phyloP scores from a whole-genome alignment of 2,113 vertebrate genomes.

The Microcebus murinus region DNA sequence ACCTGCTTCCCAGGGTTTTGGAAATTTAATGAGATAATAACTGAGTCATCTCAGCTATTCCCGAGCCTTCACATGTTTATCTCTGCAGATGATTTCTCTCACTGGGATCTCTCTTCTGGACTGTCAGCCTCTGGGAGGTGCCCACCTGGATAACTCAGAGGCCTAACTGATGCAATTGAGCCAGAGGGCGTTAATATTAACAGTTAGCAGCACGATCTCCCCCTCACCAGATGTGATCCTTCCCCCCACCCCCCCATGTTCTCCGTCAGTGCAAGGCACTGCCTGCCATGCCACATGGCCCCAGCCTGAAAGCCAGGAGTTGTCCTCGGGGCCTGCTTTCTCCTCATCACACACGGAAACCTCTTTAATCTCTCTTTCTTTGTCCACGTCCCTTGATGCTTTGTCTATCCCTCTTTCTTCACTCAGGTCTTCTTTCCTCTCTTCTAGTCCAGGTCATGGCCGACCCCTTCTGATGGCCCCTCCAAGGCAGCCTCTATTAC shows the following conservation, averaged over 20 bases:
- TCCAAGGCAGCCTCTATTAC: neutral
- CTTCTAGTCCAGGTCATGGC: too few species aligned
- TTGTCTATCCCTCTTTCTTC: neutral
- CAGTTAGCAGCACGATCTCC: neutral
- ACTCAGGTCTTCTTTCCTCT: neutral
- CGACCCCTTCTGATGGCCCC: neutral
- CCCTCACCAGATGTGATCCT: neutral
- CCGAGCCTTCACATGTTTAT: neutral
- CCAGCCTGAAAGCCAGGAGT: neutral
- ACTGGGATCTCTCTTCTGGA: neutral
- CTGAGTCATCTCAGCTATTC: neutral
- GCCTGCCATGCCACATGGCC: too few species aligned
- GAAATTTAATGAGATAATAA: constrained; percentile 48
- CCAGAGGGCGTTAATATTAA: neutral
- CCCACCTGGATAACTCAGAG: neutral
- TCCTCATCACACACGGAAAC: accelerated
- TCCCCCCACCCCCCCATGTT: neutral
- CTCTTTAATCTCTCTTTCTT: neutral
- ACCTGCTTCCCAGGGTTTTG: constrained; percentile 34
- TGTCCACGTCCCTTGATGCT: neutral
- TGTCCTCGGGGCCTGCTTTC: neutral
- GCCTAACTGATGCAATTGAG: neutral
- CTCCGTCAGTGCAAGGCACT: neutral
- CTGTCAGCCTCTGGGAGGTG: neutral
- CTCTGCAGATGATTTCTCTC: neutral